Evolutionary conservation across 2,888 invertebrate genomes (phyloP), one percentile per base, ranked within the genome.

Genomic region (Strigamia maritima): DNA sequence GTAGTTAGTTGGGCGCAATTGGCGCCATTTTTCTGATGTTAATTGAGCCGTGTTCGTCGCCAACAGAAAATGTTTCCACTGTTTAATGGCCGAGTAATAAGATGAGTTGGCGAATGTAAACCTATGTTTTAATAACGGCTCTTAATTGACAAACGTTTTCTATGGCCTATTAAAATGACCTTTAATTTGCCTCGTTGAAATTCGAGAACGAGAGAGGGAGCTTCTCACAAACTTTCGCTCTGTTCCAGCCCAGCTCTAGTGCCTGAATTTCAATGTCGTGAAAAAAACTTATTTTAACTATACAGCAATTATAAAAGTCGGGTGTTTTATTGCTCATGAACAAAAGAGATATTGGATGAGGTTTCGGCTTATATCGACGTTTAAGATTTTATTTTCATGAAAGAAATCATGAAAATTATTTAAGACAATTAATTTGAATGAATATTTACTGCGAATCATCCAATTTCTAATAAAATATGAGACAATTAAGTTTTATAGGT

Each of bases 61-160:
- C 70, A 70, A 70, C 70, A 26, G 70, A 70, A 54, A 70, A 70
- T 70, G 70, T 70, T 70, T 70, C 70, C 70, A 70, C 28, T 70
- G 70, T 2, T 70, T 70, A 70, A 70, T 70, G 70, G 28, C 70
- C 70, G 70, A 70, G 70, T 70, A 70, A 70, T 26, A 70, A 70
- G 70, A 70, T 70, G 70, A 70, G 70, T 70, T 70, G 70, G 70
- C 70, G 70, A 70, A 70, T 70, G 70, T 70, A 70, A 28, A 70
- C 70, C 70, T 70, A 70, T 28, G 28, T 70, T 70, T 70, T 70
- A 70, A 70, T 70, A 70, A 70, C 70, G 70, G 12, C 70, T 70
- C 70, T 12, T 70, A 70, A 70, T 70, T 70, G 70, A 26, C 70
- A 70, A 60, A 70, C 70, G 70, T 70, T 70, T 70, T 70, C 70